Evolutionary conservation across 2,113 vertebrate genomes (phyloP).

Genomic region (Xyrauchen texanus): DNA sequence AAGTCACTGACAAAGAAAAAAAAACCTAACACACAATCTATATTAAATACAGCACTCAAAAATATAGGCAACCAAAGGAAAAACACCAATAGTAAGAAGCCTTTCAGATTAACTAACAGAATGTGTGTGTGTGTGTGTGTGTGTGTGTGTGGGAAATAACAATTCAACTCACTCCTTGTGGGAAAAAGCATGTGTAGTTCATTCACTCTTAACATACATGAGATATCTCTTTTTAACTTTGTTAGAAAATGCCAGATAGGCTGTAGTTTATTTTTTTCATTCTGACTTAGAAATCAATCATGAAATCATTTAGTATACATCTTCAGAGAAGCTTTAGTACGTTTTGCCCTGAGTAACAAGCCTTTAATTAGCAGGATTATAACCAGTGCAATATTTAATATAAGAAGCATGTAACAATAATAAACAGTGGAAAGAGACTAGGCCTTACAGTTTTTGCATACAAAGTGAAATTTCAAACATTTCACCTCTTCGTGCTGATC

Average conservation of each 20-base stretch:
- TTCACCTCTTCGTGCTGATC: background rate
- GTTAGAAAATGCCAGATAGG: background rate
- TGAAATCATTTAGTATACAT: background rate
- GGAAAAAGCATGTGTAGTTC: no score
- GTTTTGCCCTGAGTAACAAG: slow-evolving; percentile 46
- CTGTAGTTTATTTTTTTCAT: background rate
- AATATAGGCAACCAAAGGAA: background rate
- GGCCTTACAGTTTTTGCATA: background rate
- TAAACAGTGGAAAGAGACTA: slow-evolving; percentile 2
- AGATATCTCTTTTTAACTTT: background rate
- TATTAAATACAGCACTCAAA: background rate
- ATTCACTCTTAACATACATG: background rate
- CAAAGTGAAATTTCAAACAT: background rate
- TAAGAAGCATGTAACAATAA: slow-evolving; percentile 31
- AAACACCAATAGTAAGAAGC: background rate
- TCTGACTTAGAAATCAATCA: background rate
- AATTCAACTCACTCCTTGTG: background rate
- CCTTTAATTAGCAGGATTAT: slow-evolving; percentile 17
- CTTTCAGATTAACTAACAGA: background rate
- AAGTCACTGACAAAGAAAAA: background rate
- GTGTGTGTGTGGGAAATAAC: no score
- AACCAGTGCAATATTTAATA: slow-evolving; percentile 16
- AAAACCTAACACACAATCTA: background rate
- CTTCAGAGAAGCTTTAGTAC: slow-evolving; percentile 32
- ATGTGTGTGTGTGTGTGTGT: no score